Conservation (phyloP, 2,888 invertebrate species). For the Lymantria monacha region DNA sequence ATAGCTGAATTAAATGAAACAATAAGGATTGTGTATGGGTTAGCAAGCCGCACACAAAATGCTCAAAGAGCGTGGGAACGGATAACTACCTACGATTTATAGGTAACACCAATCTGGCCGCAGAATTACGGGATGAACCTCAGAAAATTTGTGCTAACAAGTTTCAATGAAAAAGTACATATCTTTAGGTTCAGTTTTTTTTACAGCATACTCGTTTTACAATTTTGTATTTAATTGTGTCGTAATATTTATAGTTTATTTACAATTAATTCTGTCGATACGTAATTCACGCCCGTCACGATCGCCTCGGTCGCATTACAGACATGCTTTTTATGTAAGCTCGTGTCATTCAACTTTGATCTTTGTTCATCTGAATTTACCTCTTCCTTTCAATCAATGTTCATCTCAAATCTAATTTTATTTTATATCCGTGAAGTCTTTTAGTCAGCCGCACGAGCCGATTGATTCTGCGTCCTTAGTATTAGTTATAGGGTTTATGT, state of each 20-base stretch:
- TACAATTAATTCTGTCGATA: conserved; percentile 47
- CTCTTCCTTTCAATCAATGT: conserved; percentile 69
- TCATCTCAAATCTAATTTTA: conserved; percentile 52
- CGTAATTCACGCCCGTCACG: conserved; percentile 64
- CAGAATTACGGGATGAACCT: conserved; percentile 54
- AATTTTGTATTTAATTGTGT: conserved; percentile 19
- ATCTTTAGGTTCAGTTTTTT: conserved; percentile 25
- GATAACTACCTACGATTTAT: conserved; percentile 58
- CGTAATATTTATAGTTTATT: conserved; percentile 37
- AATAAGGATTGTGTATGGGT: conserved; percentile 77
- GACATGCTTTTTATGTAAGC: conserved; percentile 51
- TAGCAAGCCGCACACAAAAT: conserved; percentile 70
- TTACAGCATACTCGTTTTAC: conserved; percentile 4
- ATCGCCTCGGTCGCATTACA: conserved; percentile 55
- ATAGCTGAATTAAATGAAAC: conserved; percentile 79
- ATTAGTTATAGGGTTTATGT: conserved; percentile 55
- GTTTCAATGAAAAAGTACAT: conserved; percentile 37
- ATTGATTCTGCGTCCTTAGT: conserved; percentile 45
- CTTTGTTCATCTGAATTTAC: conserved; percentile 66
- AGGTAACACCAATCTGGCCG: conserved; percentile 55
- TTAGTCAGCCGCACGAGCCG: conserved; percentile 28
- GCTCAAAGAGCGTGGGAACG: conserved; percentile 73
- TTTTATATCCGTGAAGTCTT: conserved; percentile 51
- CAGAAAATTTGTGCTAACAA: conserved; percentile 55
- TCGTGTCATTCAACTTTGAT: conserved; percentile 78